These are phyloP conservation scores for Pantala flavescens DNA, from an alignment of 1,140 invertebrate genomes.

Conservation along the genomic window DNA sequence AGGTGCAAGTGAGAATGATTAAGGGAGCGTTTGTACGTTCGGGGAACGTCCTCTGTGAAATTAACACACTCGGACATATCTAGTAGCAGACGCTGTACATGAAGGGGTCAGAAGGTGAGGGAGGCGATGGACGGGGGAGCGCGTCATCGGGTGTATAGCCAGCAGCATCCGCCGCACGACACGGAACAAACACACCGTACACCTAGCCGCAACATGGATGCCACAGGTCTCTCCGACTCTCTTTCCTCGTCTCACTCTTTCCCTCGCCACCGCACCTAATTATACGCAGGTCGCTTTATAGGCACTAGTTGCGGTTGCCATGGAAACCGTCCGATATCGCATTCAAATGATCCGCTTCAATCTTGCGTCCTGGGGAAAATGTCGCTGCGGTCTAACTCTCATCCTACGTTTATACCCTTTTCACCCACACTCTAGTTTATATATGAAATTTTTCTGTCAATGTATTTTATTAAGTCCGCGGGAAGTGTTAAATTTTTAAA, in stretches of 20 bases:
- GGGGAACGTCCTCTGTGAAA: neutral
- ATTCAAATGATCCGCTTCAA: too few species aligned
- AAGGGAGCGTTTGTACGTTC: neutral
- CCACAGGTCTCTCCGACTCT: neutral
- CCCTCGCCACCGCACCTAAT: neutral
- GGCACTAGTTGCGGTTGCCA: neutral
- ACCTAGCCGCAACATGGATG: neutral
- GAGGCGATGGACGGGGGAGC: neutral
- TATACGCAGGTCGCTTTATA: slow-evolving; percentile 5
- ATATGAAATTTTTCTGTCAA: too few species aligned
- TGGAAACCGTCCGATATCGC: neutral
- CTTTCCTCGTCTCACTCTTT: neutral
- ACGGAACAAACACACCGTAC: neutral
- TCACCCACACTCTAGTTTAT: too few species aligned
- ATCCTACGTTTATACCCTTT: too few species aligned
- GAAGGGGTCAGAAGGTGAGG: neutral
- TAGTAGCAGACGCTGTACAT: too few species aligned
- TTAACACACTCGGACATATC: slow-evolving; percentile 5
- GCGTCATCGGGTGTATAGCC: slow-evolving; percentile 6
- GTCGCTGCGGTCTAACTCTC: too few species aligned
- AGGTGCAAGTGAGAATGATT: neutral
- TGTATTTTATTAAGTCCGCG: too few species aligned
- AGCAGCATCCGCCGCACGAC: slow-evolving; percentile 1
- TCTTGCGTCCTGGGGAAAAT: too few species aligned
- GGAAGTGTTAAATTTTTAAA: too few species aligned